Conservation (phyloP, 2,113 vertebrate genomes). For the Anhinga anhinga region DNA sequence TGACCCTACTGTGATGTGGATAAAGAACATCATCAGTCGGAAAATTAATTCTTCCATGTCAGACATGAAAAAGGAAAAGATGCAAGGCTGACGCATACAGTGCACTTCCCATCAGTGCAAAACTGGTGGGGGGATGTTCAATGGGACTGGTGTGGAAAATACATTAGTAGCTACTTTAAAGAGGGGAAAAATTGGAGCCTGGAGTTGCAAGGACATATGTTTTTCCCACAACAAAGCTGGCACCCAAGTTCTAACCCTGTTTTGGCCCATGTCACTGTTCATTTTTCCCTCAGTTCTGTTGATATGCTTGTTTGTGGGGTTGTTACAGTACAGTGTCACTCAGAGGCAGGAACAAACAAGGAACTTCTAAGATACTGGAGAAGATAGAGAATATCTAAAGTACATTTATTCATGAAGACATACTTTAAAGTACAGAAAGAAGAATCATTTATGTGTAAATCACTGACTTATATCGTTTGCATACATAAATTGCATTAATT, state of each 20-base stretch:
- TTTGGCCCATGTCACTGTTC: neutral
- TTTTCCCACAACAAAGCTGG: neutral
- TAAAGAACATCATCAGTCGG: neutral
- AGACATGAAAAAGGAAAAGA: neutral
- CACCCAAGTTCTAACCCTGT: neutral
- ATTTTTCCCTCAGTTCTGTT: neutral
- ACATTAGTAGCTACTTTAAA: neutral
- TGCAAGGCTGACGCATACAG: neutral
- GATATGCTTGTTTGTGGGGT: neutral
- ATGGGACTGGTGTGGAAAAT: neutral
- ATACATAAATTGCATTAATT: neutral
- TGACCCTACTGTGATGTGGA: neutral
- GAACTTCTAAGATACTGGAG: accelerated
- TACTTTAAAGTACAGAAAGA: neutral
- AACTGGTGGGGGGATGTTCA: neutral
- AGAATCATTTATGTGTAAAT: neutral
- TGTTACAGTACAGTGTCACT: neutral
- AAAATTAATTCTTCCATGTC: neutral
- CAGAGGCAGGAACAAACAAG: neutral
- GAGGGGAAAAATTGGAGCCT: neutral
- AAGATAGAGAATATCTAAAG: neutral
- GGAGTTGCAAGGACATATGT: accelerated
- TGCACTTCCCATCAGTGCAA: neutral
- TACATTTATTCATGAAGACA: neutral
- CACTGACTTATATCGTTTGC: neutral